Evolutionary conservation across 2,113 vertebrate species (phyloP), one percentile per base, ranked within the genome.

Genomic region (Pagrus major): DNA sequence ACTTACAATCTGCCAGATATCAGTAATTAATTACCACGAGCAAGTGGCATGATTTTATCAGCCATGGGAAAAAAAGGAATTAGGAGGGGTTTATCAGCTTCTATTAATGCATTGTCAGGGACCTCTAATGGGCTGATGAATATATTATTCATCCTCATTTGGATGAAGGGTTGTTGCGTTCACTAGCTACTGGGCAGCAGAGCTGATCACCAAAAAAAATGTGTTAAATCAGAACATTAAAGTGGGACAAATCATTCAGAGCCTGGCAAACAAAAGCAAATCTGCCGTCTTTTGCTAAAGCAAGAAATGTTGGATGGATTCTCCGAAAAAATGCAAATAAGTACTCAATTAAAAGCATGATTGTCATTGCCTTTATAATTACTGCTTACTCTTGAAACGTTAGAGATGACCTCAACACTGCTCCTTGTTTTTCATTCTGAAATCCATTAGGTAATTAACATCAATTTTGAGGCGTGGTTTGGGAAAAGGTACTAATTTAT

Each of bases 11-110:
- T 88, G 82, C 77, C 90, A 88, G 71, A 91, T 90, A 93, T 92
- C 87, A 88, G 82, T 86, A 91, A 90, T 94, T 92, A 94, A 93
- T 93, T 88, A 91, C 80, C 69, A 81, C 77, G 86, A 90, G 81
- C 82, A 91, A 92, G 84, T 77, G 80, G 74, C 71, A 83, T 74
- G 90, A 93, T 93, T 87, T 89, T 83, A 91, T 93, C 90, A 81
- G 87, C 84, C 49, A 31, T 84, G 84, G 68, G 79, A 86, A 86
- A 90, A 86, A 86, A 83, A 25, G 51, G 86, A 90, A 91, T 90
- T 86, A 78, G 46, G 78, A 44, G 35, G 85, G 76, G 72, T 90
- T 93, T 88, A 93, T 92, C 87, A 85, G 83, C 85, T 78, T 77
- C 86, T 89, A 85, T 90, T 89, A 89, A 89, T 86, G 86, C 69